Evolutionary conservation across 2,113 vertebrate species (phyloP), one percentile per base, ranked within the genome.

Genomic region (Acanthochromis polyacanthus): DNA sequence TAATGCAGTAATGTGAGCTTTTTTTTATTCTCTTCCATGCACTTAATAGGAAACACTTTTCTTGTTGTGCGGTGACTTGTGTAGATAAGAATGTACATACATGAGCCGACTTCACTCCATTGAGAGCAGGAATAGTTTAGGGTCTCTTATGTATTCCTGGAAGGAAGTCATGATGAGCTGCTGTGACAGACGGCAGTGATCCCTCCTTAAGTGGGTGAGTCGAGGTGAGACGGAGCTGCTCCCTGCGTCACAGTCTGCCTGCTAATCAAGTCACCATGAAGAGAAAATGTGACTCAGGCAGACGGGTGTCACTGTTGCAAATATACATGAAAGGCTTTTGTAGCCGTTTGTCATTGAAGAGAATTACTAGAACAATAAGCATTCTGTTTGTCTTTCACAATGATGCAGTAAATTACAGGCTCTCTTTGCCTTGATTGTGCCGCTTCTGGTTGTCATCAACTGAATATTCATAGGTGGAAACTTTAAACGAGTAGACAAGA

Each of bases 101-200:
- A 36, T 36, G 32, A 36, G 8, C 32, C 15, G 40, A 43, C 40
- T 12, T 43, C 40, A 15, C 12, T 8, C 40, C 40, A 15, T 12
- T 14, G 40, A 43, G 12, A 43, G 40, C 40, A 15, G 40, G 40
- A 15, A 3, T 14, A 15, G 11, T 14, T 43, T 4, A 15, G 14
- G 40, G 40, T 15, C 11, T 43, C 40, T 43, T 43, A 1, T 43
- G 40, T 43, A 12, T 14, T 43, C 40, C 40, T 12, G 45, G 52
- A 38, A 60, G 20, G 70, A 20, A 72, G 67, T 48, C n/a, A 3
- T 14, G 28, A 30, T 16, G 50, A 77, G 55, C 40, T 67, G 14
- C 46, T 46, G 55, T 67, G 62, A 61, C 63, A 10, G 60, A 15
- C 46, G 16, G 9, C 32, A 53, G 23, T 40, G 30, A 22, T 56